Conservation (phyloP, 2,888 invertebrate species). For the Cryptocephalus primarius region DNA sequence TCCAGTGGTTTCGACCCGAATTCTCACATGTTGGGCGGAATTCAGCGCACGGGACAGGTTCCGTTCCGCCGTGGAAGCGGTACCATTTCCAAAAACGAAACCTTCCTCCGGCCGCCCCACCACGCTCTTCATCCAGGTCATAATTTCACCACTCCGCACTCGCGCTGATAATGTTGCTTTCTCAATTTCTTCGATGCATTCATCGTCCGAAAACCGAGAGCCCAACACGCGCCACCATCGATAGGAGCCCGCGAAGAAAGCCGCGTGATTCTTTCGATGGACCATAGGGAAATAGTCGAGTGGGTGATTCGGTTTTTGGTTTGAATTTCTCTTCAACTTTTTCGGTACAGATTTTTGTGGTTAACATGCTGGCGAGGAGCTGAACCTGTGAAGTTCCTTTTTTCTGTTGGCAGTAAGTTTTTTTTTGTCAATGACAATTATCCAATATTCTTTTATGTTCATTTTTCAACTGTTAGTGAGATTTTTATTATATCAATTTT, state of each 20-base stretch:
- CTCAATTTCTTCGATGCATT: conserved; percentile 9
- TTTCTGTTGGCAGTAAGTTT: background rate
- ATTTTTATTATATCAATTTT: no score
- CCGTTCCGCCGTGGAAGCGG: no score
- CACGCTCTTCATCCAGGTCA: background rate
- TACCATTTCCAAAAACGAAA: no score
- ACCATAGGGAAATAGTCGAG: conserved; percentile 19
- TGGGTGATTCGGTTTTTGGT: conserved; percentile 16
- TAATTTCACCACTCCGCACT: conserved; percentile 14
- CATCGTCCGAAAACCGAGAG: conserved; percentile 6
- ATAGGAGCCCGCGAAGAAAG: background rate
- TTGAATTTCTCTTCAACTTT: background rate
- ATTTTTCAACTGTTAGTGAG: no score
- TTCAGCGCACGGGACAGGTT: no score
- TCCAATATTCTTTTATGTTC: no score
- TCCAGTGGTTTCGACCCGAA: no score
- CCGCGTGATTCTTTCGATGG: conserved; percentile 14
- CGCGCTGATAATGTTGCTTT: conserved; percentile 20
- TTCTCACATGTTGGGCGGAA: no score
- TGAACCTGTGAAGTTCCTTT: background rate
- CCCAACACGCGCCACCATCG: conserved; percentile 3
- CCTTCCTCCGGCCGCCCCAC: background rate
- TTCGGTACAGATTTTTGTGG: no score
- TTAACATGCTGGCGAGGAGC: no score
- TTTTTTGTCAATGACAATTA: background rate